These are phyloP conservation scores for Steatornis caripensis DNA, from an alignment of 2,113 vertebrate genomes.

Conservation along the genomic window DNA sequence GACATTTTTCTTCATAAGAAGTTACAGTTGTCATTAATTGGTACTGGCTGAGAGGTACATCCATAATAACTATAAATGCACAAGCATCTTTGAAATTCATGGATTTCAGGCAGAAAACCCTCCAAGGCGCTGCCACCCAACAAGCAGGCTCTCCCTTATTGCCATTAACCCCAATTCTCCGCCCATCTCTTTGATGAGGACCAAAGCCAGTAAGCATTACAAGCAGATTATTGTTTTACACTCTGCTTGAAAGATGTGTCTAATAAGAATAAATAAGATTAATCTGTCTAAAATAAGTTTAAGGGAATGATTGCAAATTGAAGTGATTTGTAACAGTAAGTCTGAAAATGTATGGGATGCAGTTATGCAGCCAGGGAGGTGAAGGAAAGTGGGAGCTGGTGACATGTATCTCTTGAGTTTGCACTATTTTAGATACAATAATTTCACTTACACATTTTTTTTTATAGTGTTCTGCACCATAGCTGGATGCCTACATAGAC, in stretches of 20 bases:
- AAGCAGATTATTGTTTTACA: slow-evolving; percentile 20
- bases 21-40: neutral
- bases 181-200: neutral
- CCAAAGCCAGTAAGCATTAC: neutral
- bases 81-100: neutral
- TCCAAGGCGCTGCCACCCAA: neutral
- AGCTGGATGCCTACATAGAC: neutral
- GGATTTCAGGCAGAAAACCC: neutral
- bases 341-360: neutral
- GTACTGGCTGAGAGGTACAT: neutral
- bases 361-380: neutral
- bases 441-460: neutral
- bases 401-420: neutral
- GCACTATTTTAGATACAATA: neutral
- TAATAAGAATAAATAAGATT: slow-evolving; percentile 39
- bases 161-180: neutral
- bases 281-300: slow-evolving; percentile 45
- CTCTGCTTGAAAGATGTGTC: neutral
- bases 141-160: neutral
- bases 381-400: neutral
- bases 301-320: neutral
- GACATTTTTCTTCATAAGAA: neutral
- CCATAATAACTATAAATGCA: neutral
- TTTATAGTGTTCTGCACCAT: neutral
- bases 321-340: neutral